phyloP scores from a whole-genome alignment of 2,888 invertebrate genomes.

The Hipparchia semele region DNA sequence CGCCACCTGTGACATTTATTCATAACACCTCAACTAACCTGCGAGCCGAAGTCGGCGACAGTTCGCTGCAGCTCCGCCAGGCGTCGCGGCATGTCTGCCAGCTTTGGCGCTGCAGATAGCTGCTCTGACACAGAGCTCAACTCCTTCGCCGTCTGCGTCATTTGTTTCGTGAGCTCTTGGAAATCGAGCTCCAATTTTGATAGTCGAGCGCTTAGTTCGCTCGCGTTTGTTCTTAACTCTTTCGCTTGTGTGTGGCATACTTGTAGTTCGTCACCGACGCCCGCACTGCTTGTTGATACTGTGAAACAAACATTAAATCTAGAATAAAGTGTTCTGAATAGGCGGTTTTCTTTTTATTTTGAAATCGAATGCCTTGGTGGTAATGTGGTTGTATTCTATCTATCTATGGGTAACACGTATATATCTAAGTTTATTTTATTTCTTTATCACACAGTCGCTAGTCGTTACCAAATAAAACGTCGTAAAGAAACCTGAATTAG shows the following conservation, averaged over 20 bases:
- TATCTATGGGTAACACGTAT: no score
- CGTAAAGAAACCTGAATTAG: background rate
- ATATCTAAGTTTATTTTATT: no score
- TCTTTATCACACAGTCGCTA: no score
- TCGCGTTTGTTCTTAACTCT: constrained; percentile 86
- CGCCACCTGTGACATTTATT: constrained; percentile 57
- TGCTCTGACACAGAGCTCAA: constrained; percentile 82
- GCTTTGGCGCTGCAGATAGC: constrained; percentile 82
- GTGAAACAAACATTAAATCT: constrained; percentile 32
- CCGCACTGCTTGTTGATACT: constrained; percentile 87
- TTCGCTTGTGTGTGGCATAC: constrained; percentile 87
- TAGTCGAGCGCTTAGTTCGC: constrained; percentile 82
- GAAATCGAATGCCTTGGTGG: no score
- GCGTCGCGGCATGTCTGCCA: constrained; percentile 82
- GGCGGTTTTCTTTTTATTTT: background rate
- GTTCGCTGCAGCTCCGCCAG: constrained; percentile 80
- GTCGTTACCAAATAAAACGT: no score
- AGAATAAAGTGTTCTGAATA: background rate
- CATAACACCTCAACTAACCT: constrained; percentile 53
- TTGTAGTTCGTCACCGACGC: constrained; percentile 87
- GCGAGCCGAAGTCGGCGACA: constrained; percentile 84
- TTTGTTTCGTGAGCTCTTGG: constrained; percentile 59
- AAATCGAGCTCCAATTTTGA: constrained; percentile 82
- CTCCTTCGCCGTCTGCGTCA: constrained; percentile 72
- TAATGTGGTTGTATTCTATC: no score